phyloP scores from a whole-genome alignment of 2,113 vertebrate species.

The Aptenodytes patagonicus region DNA sequence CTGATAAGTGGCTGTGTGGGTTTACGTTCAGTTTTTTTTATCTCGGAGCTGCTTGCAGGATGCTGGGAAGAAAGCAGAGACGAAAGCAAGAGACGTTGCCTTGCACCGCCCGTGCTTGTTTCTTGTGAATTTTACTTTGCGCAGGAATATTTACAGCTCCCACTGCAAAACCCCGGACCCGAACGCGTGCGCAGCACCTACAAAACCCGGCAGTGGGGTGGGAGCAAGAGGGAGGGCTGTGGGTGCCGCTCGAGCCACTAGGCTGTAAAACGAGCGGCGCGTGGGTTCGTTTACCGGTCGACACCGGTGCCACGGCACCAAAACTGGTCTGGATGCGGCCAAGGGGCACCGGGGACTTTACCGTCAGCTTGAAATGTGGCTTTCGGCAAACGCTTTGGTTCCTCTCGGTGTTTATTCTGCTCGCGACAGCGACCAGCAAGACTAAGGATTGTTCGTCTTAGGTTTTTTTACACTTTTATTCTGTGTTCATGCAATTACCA shows the following conservation, averaged over 20 bases:
- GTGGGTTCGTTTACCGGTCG: fast-evolving
- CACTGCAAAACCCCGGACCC: too few relatives aligned
- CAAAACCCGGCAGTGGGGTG: neutral
- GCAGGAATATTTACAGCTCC: neutral
- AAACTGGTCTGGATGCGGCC: neutral
- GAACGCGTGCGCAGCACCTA: neutral
- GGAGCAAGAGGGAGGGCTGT: neutral
- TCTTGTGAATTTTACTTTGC: neutral
- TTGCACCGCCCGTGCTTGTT: fast-evolving
- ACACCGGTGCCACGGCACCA: too few relatives aligned
- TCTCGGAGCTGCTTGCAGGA: neutral
- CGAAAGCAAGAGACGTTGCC: neutral
- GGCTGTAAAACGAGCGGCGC: neutral
- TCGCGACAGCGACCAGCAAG: fast-evolving
- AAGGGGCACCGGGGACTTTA: fast-evolving
- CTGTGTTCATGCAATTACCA: fast-evolving
- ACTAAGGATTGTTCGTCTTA: neutral
- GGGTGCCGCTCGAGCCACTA: neutral
- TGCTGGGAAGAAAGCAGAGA: neutral
- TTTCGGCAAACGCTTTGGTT: fast-evolving
- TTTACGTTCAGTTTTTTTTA: neutral
- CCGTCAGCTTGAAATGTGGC: neutral
- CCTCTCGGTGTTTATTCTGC: fast-evolving
- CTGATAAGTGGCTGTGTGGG: neutral
- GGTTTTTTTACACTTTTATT: neutral